A percentile compares a stretch with the other conserved stretches of the same genome.
These are phyloP conservation scores for Stictonetta naevosa DNA, from an alignment of 2,113 vertebrate species.

Conservation along the genomic window DNA sequence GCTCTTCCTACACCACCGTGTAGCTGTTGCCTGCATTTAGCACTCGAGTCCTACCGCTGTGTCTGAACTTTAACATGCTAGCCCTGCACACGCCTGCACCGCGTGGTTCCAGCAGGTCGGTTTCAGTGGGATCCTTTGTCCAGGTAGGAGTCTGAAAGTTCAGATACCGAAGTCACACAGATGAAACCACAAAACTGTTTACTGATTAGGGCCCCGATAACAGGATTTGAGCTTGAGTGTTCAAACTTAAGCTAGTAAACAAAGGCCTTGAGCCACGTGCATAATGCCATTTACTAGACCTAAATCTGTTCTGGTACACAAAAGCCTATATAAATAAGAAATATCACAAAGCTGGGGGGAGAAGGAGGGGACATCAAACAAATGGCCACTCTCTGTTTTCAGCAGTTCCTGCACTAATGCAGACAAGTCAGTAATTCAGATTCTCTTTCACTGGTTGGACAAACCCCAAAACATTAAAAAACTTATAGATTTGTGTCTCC, in stretches of 20 bases:
- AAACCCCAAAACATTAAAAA: not conserved
- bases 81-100: rapidly evolving
- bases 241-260: not conserved
- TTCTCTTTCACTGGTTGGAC: not conserved
- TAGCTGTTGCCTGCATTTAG: not conserved
- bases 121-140: not conserved
- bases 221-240: not conserved
- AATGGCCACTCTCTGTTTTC: not conserved
- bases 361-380: not conserved
- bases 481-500: not conserved
- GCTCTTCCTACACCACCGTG: not conserved
- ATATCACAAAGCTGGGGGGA: rapidly evolving
- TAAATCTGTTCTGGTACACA: not conserved
- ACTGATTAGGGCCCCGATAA: not conserved
- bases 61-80: not conserved
- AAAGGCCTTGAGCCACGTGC: too few relatives aligned
- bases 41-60: not conserved
- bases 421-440: not conserved
- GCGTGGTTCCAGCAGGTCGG: not conserved
- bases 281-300: not conserved
- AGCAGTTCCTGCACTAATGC: not conserved
- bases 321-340: not conserved
- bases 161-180: not conserved
- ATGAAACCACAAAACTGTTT: not conserved
- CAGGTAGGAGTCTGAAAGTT: not conserved